Percentiles rank a stretch among this genome's conserved stretches.
Conservation (phyloP, 2,113 vertebrate genomes). For the Blennius ocellaris region DNA sequence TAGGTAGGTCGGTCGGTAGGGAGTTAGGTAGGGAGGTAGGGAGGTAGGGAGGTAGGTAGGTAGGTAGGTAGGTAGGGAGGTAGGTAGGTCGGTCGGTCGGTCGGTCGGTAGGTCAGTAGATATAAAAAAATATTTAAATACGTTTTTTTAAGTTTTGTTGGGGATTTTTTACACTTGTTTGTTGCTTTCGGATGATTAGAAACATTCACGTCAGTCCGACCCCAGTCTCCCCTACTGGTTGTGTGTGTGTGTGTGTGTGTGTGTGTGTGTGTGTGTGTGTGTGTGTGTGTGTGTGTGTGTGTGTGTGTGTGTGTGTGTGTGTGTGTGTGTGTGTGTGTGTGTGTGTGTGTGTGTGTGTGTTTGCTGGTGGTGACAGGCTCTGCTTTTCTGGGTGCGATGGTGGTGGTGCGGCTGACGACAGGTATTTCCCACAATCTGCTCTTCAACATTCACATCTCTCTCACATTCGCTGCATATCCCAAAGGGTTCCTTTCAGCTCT, state of each 20-base stretch:
- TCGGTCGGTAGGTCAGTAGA: too few species aligned
- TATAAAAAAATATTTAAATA: too few species aligned
- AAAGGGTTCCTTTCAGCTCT: neutral
- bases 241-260: neutral
- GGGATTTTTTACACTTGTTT: too few species aligned
- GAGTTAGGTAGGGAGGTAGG: too few species aligned
- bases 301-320: constrained; percentile 3
- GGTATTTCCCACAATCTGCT: constrained; percentile 40
- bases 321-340: neutral
- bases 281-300: constrained; percentile 1
- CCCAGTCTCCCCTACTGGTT: too few species aligned
- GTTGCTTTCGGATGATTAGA: too few species aligned
- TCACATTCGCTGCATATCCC: constrained; percentile 7
- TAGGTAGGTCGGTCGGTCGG: too few species aligned
- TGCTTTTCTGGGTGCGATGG: neutral
- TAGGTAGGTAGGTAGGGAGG: too few species aligned
- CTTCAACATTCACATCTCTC: constrained; percentile 18
- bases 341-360: constrained; percentile 19
- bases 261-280: neutral
- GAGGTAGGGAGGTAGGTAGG: too few species aligned
- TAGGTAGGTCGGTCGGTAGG: too few species aligned
- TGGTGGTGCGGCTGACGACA: constrained; percentile 15
- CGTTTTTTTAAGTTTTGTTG: too few species aligned
- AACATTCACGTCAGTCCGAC: too few species aligned
- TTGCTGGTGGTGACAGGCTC: neutral